Evolutionary conservation across 1,140 invertebrate genomes (phyloP).

Genomic region (Copidosoma floridanum): DNA sequence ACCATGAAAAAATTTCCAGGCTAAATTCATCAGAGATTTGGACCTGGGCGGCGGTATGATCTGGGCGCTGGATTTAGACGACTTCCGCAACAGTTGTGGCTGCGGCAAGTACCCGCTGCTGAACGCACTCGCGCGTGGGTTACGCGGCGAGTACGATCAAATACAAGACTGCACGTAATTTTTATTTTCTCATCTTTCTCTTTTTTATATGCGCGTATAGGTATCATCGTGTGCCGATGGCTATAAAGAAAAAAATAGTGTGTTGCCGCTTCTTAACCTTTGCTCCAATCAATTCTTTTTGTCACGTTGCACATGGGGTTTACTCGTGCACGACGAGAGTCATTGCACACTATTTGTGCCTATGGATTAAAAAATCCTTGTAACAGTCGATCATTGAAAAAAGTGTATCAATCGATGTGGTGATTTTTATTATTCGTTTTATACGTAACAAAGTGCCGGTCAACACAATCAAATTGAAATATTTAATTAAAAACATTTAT

Average conservation of each 20-base stretch:
- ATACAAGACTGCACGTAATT: slow-evolving; percentile 26
- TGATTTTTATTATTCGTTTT: too few species aligned
- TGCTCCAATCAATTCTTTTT: not conserved
- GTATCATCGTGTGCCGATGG: not conserved
- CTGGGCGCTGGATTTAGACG: slow-evolving; percentile 79
- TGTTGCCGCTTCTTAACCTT: not conserved
- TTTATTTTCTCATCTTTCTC: not conserved
- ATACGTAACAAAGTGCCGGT: not conserved
- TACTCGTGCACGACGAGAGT: not conserved
- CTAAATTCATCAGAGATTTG: slow-evolving; percentile 59
- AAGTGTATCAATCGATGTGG: too few species aligned
- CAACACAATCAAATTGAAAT: not conserved
- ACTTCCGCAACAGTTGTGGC: slow-evolving; percentile 68
- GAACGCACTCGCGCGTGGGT: slow-evolving; percentile 53
- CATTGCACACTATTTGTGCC: not conserved
- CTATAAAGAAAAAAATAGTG: not conserved
- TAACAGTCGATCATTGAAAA: not conserved
- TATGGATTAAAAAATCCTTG: not conserved
- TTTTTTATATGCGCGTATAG: not conserved
- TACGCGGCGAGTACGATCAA: slow-evolving; percentile 8
- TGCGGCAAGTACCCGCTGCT: slow-evolving; percentile 63
- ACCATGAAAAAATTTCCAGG: too few species aligned
- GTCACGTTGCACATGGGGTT: not conserved
- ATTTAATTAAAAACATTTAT: too few species aligned
- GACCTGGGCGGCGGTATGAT: slow-evolving; percentile 75